Percentiles rank a stretch among this genome's conserved stretches.
Conservation (phyloP, 2,888 invertebrate species). For the Camptogramma bilineatum region DNA sequence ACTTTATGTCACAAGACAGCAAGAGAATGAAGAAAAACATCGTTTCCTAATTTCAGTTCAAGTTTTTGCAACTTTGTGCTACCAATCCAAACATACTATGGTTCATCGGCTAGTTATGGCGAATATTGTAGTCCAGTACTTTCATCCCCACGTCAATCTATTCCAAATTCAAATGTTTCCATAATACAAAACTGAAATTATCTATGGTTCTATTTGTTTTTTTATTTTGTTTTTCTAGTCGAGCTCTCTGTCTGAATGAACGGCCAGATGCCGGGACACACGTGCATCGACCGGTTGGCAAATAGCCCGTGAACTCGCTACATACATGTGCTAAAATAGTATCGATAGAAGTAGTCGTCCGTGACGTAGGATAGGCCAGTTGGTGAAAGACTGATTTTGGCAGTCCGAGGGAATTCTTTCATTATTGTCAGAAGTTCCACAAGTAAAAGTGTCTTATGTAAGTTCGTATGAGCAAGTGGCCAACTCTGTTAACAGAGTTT, state of each 20-base stretch:
- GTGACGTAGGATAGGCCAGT: background rate
- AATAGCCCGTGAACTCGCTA: slow-evolving; percentile 2
- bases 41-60: background rate
- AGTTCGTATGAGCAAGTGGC: too few species aligned
- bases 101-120: background rate
- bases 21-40: background rate
- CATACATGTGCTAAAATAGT: background rate
- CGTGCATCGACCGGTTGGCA: slow-evolving; percentile 5
- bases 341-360: background rate
- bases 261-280: background rate
- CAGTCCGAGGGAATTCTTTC: background rate
- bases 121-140: slow-evolving; percentile 1
- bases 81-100: slow-evolving; percentile 2
- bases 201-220: background rate
- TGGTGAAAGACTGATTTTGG: background rate
- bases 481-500: too few species aligned
- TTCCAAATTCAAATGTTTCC: background rate
- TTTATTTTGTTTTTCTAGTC: background rate
- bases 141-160: background rate
- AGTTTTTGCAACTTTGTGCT: background rate
- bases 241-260: background rate
- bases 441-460: too few species aligned
- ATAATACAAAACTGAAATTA: background rate
- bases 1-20: slow-evolving; percentile 2
- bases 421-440: too few species aligned